Evolutionary conservation across 64 coral and sea anemone genomes (phyloP).

Genomic region (Stichodactyla mertensii): DNA sequence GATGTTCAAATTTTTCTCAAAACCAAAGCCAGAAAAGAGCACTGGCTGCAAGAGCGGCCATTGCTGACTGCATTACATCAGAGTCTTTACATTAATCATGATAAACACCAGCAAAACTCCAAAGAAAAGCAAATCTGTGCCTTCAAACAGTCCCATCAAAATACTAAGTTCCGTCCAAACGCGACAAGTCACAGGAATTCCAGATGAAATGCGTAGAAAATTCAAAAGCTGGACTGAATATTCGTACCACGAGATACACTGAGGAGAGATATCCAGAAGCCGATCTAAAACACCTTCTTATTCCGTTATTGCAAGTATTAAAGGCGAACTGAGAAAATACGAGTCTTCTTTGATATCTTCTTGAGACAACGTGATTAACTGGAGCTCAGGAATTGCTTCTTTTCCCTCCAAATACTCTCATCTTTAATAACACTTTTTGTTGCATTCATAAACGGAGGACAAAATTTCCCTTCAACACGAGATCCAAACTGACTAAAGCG

Average conservation of each 20-base stretch:
- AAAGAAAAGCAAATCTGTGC: constrained; percentile 60
- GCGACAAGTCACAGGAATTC: constrained; percentile 5
- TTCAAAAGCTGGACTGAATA: constrained; percentile 58
- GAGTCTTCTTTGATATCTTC: constrained; percentile 3
- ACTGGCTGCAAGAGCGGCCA: constrained; percentile 77
- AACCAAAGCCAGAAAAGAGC: constrained; percentile 70
- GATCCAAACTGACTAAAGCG: constrained; percentile 82
- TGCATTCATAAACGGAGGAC: constrained; percentile 94
- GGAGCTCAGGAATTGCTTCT: constrained; percentile 37
- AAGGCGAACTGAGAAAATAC: constrained; percentile 12
- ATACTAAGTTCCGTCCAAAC: constrained; percentile 46
- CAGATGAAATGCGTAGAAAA: constrained; percentile 54
- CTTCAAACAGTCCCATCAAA: constrained; percentile 56
- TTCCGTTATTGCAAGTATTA: constrained; percentile 50
- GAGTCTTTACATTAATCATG: constrained; percentile 49
- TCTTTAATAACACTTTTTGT: constrained; percentile 42
- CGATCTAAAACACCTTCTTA: constrained; percentile 58
- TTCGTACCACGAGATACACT: constrained; percentile 63
- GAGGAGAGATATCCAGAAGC: constrained; percentile 53
- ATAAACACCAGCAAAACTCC: constrained; percentile 83
- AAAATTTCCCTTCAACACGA: constrained; percentile 99
- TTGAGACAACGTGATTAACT: constrained; percentile 37
- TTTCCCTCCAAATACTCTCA: constrained; percentile 61
- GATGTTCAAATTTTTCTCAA: constrained; percentile 54
- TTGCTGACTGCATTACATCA: constrained; percentile 97